These are phyloP conservation scores for Ferdinandea cuprea DNA, from an alignment of 2,888 invertebrate genomes.

Conservation along the genomic window DNA sequence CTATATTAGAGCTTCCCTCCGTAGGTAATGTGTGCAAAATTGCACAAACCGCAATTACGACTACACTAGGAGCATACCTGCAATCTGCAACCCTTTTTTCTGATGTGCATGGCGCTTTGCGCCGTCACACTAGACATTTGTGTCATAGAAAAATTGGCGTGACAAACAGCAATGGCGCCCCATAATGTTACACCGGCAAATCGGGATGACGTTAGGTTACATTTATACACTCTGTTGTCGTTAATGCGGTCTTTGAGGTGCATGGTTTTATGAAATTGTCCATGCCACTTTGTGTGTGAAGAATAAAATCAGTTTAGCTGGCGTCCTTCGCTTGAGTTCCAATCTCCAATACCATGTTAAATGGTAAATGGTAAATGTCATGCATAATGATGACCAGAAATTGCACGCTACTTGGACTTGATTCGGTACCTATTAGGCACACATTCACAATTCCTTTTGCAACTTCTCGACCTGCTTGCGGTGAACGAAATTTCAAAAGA, in stretches of 20 bases:
- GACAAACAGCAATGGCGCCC: slow-evolving; percentile 72
- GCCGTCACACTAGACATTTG: slow-evolving; percentile 31
- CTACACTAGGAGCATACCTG: slow-evolving; percentile 23
- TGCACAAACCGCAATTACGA: slow-evolving; percentile 23
- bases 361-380: no score
- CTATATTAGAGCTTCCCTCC: slow-evolving; percentile 14
- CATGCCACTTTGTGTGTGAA: slow-evolving; percentile 23
- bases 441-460: slow-evolving; percentile 32
- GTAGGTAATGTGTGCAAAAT: slow-evolving; percentile 13
- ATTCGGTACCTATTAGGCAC: neutral
- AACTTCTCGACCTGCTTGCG: slow-evolving; percentile 1
- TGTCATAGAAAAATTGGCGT: slow-evolving; percentile 51
- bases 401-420: no score
- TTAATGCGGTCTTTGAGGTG: slow-evolving; percentile 10
- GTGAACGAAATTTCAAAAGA: slow-evolving; percentile 38
- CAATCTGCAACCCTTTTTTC: slow-evolving; percentile 26
- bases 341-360: no score
- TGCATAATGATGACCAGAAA: no score
- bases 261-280: slow-evolving; percentile 51
- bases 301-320: no score
- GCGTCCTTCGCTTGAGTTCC: no score
- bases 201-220: slow-evolving; percentile 39
- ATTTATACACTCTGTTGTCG: slow-evolving; percentile 10
- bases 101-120: slow-evolving; percentile 21
- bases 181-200: slow-evolving; percentile 40